A percentile compares a stretch with the other conserved stretches of the same genome.
Conservation (phyloP, 2,888 invertebrate genomes). For the Stictocephala bisonia region DNA sequence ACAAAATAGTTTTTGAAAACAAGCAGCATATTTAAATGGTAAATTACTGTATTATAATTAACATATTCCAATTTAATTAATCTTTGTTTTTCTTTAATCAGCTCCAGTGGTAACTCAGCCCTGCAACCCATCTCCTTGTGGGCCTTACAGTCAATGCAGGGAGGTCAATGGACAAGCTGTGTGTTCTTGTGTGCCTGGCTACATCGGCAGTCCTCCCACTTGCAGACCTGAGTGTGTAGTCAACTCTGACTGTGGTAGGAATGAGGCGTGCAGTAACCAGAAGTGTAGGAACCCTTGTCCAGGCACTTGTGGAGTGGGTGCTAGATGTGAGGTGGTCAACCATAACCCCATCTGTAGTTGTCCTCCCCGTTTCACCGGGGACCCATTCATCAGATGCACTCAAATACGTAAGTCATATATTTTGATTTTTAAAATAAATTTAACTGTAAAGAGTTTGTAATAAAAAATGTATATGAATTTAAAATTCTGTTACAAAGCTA, state of each 20-base stretch:
- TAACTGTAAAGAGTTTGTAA: too few relatives aligned
- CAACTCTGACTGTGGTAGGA: constrained; percentile 77
- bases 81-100: constrained; percentile 46
- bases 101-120: constrained; percentile 67
- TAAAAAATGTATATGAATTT: too few relatives aligned
- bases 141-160: constrained; percentile 74
- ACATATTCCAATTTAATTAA: too few relatives aligned
- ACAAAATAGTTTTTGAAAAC: too few relatives aligned
- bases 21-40: too few relatives aligned
- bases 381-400: constrained; percentile 78
- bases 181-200: constrained; percentile 78
- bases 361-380: constrained; percentile 73
- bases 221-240: constrained; percentile 77
- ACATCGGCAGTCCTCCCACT: constrained; percentile 79
- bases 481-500: too few relatives aligned
- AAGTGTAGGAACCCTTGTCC: constrained; percentile 83
- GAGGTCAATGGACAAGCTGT: constrained; percentile 78
- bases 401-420: constrained; percentile 66
- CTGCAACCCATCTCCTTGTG: constrained; percentile 67
- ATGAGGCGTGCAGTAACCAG: constrained; percentile 78
- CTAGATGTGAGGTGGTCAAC: constrained; percentile 78
- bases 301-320: constrained; percentile 78
- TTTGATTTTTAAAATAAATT: too few relatives aligned
- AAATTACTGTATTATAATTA: too few relatives aligned
- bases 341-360: constrained; percentile 82